Percentiles rank a stretch among this genome's conserved stretches.
Conservation (phyloP, 30 jellyfish, hydroid and myxozoan species). For the Hydra vulgaris region DNA sequence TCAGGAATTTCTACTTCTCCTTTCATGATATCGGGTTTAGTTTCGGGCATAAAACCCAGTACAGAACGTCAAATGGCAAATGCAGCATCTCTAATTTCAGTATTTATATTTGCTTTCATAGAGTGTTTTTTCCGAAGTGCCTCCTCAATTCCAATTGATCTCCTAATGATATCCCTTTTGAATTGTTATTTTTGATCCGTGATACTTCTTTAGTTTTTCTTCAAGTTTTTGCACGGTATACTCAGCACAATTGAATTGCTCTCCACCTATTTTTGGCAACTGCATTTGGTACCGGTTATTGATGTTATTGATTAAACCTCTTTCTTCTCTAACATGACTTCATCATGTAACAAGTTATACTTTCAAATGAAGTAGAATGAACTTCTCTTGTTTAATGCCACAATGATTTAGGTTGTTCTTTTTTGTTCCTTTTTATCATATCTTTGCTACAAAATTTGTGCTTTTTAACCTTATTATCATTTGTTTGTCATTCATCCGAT, state of each 20-base stretch:
- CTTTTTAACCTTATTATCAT: background rate
- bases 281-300: no score
- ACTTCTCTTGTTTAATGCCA: no score
- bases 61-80: background rate
- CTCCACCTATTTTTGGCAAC: conserved; percentile 5
- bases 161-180: background rate
- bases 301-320: no score
- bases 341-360: no score
- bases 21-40: background rate
- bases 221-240: background rate
- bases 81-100: background rate
- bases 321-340: no score
- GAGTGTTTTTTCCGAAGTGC: conserved; percentile 6
- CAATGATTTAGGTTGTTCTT: no score
- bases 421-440: no score
- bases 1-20: conserved; percentile 4
- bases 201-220: conserved; percentile 1
- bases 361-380: no score
- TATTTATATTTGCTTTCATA: conserved; percentile 5
- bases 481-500: conserved; percentile 4
- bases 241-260: conserved; percentile 5
- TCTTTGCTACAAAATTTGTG: no score
- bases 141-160: conserved; percentile 4
- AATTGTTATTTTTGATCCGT: conserved; percentile 4
- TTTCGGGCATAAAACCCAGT: background rate